Evolutionary conservation across 2,888 invertebrate genomes (phyloP).

Genomic region (Psococerastis gibbosa): DNA sequence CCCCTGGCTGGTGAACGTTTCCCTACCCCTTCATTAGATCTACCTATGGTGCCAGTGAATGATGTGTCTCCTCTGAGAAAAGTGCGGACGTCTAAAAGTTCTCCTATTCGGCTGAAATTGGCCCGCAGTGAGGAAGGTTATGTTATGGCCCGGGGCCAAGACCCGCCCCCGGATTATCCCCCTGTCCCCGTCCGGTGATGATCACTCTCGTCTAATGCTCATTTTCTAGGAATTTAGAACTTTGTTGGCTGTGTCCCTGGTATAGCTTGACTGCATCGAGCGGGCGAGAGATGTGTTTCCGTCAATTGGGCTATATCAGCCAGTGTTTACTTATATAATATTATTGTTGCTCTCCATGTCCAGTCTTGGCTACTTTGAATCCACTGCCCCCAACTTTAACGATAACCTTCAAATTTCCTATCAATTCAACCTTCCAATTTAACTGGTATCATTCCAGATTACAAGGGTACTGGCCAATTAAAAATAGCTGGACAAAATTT

Average conservation of each 20-base stretch:
- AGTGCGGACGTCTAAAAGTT: conserved; percentile 44
- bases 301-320: no score
- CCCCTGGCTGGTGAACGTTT: conserved; percentile 11
- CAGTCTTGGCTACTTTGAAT: no score
- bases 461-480: no score
- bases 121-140: conserved; percentile 63
- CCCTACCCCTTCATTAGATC: conserved; percentile 10
- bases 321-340: no score
- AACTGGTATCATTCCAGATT: no score
- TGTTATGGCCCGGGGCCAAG: conserved; percentile 21
- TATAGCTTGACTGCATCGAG: conserved; percentile 3
- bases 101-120: conserved; percentile 68
- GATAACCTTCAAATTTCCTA: no score
- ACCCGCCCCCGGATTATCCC: conserved; percentile 3
- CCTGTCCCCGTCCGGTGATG: conserved; percentile 7
- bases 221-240: not conserved
- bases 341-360: no score
- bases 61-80: conserved; percentile 31
- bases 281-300: conserved; percentile 11
- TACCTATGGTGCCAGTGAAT: conserved; percentile 13
- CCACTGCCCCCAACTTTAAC: no score
- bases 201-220: conserved; percentile 7
- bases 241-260: conserved; percentile 9
- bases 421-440: no score
- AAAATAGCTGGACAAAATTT: no score